Base-by-base conservation (phyloP, 2,888 invertebrate species). In the Drosophila tanythrix region DNA sequence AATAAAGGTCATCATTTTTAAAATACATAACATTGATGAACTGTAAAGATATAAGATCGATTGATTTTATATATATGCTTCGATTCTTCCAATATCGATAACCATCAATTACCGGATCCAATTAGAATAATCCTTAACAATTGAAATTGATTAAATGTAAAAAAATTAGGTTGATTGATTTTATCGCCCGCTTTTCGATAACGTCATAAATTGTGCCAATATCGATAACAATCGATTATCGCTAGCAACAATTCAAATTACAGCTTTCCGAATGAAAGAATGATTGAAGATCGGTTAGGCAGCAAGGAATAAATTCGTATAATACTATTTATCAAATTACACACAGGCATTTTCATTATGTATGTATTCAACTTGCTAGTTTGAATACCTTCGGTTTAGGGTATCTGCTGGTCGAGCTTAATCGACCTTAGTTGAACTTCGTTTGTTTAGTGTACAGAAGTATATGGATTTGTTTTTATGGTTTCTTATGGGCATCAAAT, bases 401-500 rank as follows among this genome's bases (percentile, higher is more conserved):
- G 2, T 46, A 46, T 46, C 46, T 46, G 8, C 15, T 46, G 46
- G 46, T 46, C 46, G 46, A 46, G 25, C 46, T 15, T 15, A 8
- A 13, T 15, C 13, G 1, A 21, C 7, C 6, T 25, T 35, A 15
- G 8, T 31, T 51, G 31, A 62, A 80, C 48, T 56, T 31, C 29
- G 48, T 55, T 75, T 71, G 61, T 55, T 71, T 58, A 43, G 58
- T 21, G 18, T 33, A n/a, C 13, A 15, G 5, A 18, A 36, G n/a
- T 29, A 38, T 38, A 15, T 31, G 10, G 6, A 50, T 48, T 60
- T 33, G 29, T 11, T 60, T 76, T 52, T 53, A 60, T 62, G 21
- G 51, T 27, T 52, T 58, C 67, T 69, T 51, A 70, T 66, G 65
- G 35, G 18, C 60, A 57, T 56, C 61, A 63, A 71, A n/a, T 66